Base-by-base conservation (phyloP, 2,888 invertebrate species). In the Calliscelio sp. region DNA sequence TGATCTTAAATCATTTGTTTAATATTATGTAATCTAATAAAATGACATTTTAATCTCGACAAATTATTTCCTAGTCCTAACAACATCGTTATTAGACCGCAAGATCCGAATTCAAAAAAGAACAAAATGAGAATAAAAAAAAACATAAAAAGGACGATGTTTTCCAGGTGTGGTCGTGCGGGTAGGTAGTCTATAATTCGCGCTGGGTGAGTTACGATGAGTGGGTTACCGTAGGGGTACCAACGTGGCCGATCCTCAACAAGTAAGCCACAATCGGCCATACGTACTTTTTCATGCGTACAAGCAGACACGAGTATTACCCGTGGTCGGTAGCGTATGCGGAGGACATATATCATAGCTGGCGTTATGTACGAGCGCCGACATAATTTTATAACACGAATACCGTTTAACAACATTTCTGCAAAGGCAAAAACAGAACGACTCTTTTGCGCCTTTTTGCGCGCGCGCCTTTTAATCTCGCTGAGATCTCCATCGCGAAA, bases 101-200 rank as follows among this genome's bases (percentile, higher is more conserved):
- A n/a, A n/a, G n/a, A n/a, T n/a, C n/a, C n/a, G n/a, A n/a, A n/a
- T n/a, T n/a, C n/a, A n/a, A n/a, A n/a, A 41, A 41, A 41, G n/a
- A n/a, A 10, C 41, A n/a, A 41, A n/a, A 14, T 35, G 35, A 35
- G 14, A 35, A 35, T 35, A 35, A 35, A 35, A 35, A 35, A 11
- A 71, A 66, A 71, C 18, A 57, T 73, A 14, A 24, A 18, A 22
- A 11, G 5, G 65, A 57, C 66, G 22, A 51, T 53, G 59, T 61
- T 75, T 74, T 85, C 86, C 89, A 89, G 88, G 89, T 89, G 89
- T 84, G 84, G 81, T 79, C 66, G 82, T 35, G 71, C 86, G 63
- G 68, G 85, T 85, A 63, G 71, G 38, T 59, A 81, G 86, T 88
- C 87, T 86, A 88, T 88, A 89, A 89, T 89, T 89, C 88, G 86